Evolutionary conservation across 2,888 invertebrate genomes (phyloP), one percentile per base, ranked within the genome.

Genomic region (Nemapogon koenigi): DNA sequence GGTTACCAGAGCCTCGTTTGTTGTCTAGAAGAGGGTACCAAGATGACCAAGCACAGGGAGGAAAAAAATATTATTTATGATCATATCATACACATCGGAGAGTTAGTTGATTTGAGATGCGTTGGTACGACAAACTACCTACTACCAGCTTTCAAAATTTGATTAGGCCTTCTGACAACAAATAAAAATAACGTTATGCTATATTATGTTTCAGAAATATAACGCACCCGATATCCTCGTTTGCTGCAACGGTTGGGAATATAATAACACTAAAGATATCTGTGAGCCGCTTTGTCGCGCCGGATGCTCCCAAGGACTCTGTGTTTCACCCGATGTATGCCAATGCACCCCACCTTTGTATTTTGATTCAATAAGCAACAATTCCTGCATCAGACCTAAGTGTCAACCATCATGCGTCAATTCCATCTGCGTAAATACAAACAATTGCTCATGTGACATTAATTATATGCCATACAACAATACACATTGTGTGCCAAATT

Each of bases 211-310:
- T 13, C 61, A 75, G 75, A 48, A 51, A 1, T 61, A 57, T 45
- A n/a, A n/a, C n/a, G n/a, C n/a, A 14, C 11, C 33, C 4, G 33
- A 33, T 19, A 16, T 14, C 14, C 33, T 16, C 14, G 33, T 72
- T 2, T 78, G 78, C 51, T 76, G 78, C 42, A 57, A 55, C n/a
- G 78, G 78, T 13, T 78, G 61, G 62, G 53, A 58, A 25, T 71
- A 76, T 43, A 41, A 51, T n/a, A 53, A 54, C 28, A 51, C 55
- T 2, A 43, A 44, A 0, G 69, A 75, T 32, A 39, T 42, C 4
- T 84, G 84, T 45, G 49, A 56, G 1, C 79, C 84, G 0, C 55
- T 65, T 1, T 84, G 84, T 50, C 67, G 66, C 41, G 71, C 69
- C 0, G 72, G 71, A 1, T 83, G 83, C 48, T 46, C 42, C 2